phyloP scores from a whole-genome alignment of 2,797 vertebrate species.

The Rhabdophis nuchalis region DNA sequence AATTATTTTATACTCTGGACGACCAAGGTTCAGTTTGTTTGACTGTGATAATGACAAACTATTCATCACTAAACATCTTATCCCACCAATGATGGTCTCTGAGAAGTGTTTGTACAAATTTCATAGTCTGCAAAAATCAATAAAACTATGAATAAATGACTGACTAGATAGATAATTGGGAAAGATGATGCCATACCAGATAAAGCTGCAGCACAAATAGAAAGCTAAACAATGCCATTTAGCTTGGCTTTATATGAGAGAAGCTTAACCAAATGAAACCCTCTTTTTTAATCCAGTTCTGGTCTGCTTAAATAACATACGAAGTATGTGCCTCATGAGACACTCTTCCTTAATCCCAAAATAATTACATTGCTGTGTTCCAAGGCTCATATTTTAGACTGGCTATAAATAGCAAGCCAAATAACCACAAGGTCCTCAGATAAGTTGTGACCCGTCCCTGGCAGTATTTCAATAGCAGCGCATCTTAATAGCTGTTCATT shows the following conservation, averaged over 20 bases:
- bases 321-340: not conserved
- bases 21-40: not conserved
- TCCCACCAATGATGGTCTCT: not conserved
- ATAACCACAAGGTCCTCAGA: not conserved
- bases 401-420: slow-evolving; percentile 14
- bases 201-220: not conserved
- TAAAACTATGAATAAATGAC: not conserved
- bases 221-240: not conserved
- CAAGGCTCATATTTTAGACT: not conserved
- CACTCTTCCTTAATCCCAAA: not conserved
- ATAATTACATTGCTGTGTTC: not conserved
- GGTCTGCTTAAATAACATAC: not conserved
- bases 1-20: not conserved
- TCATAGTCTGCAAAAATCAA: not conserved
- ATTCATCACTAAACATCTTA: not conserved
- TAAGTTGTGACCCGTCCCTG: not conserved
- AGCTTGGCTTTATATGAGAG: not conserved
- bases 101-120: not conserved
- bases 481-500: not conserved
- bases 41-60: not conserved
- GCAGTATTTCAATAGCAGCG: not conserved
- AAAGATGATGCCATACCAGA: not conserved
- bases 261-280: not conserved
- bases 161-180: not conserved
- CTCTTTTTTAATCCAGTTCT: not conserved